A percentile compares a stretch with the other conserved stretches of the same genome.
These are phyloP conservation scores for Chloroclystis v-ata DNA, from an alignment of 2,888 invertebrate species.

Conservation along the genomic window DNA sequence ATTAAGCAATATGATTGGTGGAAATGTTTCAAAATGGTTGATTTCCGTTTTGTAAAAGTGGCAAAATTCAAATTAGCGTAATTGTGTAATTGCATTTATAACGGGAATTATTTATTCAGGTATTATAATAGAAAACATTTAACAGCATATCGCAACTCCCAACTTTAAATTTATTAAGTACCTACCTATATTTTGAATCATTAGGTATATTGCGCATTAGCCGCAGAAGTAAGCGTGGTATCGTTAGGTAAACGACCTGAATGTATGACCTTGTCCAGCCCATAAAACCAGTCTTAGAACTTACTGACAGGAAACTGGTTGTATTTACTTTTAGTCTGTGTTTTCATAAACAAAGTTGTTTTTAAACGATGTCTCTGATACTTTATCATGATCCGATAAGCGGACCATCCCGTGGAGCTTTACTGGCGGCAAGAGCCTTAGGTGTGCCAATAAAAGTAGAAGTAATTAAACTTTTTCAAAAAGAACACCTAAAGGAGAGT, in stretches of 20 bases:
- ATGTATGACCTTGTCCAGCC: neutral
- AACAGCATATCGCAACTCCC: no score
- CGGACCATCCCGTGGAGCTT: constrained; percentile 80
- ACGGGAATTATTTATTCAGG: no score
- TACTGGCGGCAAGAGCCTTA: constrained; percentile 77
- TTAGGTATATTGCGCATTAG: no score
- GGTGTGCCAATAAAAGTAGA: constrained; percentile 72
- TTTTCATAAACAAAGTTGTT: neutral
- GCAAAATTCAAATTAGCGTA: no score
- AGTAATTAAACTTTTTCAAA: constrained; percentile 75
- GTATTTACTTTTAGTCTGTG: neutral
- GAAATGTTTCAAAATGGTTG: neutral
- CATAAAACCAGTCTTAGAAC: neutral
- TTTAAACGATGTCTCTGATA: constrained; percentile 40
- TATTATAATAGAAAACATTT: no score
- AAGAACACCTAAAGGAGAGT: constrained; percentile 77
- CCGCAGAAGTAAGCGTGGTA: no score
- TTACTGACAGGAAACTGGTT: neutral
- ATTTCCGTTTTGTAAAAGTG: neutral
- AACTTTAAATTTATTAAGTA: no score
- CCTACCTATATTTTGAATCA: no score
- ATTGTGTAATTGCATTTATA: no score
- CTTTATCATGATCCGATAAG: constrained; percentile 81
- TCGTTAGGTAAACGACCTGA: no score
- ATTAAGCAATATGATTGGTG: neutral